A percentile compares a stretch with the other conserved stretches of the same genome.
Conservation (phyloP, 2,888 invertebrate genomes). For the Aphodius sticticus region DNA sequence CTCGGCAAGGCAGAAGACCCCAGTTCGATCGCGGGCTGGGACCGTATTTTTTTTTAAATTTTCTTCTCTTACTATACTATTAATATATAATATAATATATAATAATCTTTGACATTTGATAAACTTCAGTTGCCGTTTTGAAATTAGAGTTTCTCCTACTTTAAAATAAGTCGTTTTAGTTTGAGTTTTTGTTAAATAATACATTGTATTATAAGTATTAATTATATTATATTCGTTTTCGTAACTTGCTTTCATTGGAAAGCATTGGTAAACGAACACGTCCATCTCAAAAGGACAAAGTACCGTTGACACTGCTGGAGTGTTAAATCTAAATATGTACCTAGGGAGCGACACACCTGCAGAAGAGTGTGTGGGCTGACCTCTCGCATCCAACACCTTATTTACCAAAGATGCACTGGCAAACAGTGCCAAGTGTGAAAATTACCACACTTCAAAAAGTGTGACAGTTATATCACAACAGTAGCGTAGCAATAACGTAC, state of each 20-base stretch:
- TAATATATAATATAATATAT: too few species aligned
- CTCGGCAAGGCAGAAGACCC: too few species aligned
- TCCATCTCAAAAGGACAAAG: not conserved
- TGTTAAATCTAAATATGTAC: conserved; percentile 38
- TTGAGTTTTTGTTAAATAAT: too few species aligned
- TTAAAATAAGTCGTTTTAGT: too few species aligned
- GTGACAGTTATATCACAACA: not conserved
- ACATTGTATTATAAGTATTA: not conserved
- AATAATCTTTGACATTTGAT: too few species aligned
- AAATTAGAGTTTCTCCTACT: too few species aligned
- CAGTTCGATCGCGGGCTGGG: too few species aligned
- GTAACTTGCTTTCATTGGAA: not conserved
- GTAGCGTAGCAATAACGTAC: not conserved
- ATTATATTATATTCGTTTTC: not conserved
- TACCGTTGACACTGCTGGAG: not conserved
- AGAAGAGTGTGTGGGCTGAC: conserved; percentile 33
- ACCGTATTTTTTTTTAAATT: too few species aligned
- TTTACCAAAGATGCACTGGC: conserved; percentile 38
- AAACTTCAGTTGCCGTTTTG: too few species aligned
- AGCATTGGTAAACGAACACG: not conserved
- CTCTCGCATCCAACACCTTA: conserved; percentile 34
- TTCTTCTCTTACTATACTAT: too few species aligned
- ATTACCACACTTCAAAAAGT: conserved; percentile 33
- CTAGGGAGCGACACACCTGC: conserved; percentile 7
- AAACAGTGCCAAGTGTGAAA: conserved; percentile 43